Evolutionary conservation across 2,113 vertebrate species (phyloP), one percentile per base, ranked within the genome.

Genomic region (Phalacrocorax carbo): DNA sequence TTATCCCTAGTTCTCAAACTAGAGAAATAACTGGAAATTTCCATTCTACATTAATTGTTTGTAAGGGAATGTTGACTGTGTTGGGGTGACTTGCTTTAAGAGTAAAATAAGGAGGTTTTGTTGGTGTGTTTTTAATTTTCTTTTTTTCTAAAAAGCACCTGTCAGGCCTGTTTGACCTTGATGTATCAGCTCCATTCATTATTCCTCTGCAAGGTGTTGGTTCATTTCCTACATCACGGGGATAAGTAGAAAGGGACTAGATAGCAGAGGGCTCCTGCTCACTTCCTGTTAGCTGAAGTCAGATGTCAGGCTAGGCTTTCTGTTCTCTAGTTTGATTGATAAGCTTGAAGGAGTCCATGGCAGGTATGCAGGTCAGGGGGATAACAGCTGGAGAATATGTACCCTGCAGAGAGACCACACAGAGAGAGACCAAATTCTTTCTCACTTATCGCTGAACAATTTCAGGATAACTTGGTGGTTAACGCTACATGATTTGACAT

Each of bases 371-470:
- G 97, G 98, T 98, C 97, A 98, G 97, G 97, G 93, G 98, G 96
- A 93, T 93, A 98, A 97, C 97, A 98, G 96, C 97, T 97, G 97
- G 94, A 91, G 94, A 96, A 93, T 91, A 87, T 94, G 96, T 96
- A 94, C 97, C 97, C 97, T 96, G 96, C 75, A 88, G 91, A 94
- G 94, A 98, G 99, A 98, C 98, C 98, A 99, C 98, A 99, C 98
- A 99, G 97, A 97, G 97, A 98, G 98, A 97, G 90, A 77, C 94
- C 97, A 97, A 97, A 98, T 98, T 97, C 95, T 94, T 98, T 98
- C 95, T 97, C 75, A 42, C 66, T 97, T 97, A 86, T 91, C 8
- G 17, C 66, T 68, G 95, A 96, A 96, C 90, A 92, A 79, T 96
- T 97, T 96, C 96, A 94, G 93, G 84, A 85, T 96, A 97, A 95